Evolutionary conservation across 1,140 invertebrate genomes (phyloP).

Genomic region (Lethrus apterus): DNA sequence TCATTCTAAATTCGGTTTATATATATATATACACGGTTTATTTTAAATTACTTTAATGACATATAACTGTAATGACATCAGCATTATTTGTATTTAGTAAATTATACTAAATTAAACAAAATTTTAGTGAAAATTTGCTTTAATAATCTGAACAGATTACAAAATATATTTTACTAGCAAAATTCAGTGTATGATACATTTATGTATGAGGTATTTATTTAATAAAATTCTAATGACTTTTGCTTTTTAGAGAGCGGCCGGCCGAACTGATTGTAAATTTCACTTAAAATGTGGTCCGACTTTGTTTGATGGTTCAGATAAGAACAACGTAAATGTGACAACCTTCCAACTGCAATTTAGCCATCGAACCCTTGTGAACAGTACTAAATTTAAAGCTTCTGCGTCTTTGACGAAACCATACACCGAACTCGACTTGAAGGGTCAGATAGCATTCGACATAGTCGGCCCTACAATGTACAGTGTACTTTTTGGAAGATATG

Average conservation of each 20-base stretch:
- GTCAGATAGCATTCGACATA: conserved; percentile 39
- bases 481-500: conserved; percentile 35
- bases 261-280: conserved; percentile 47
- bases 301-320: conserved; percentile 31
- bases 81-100: too few species aligned
- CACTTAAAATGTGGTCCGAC: conserved; percentile 46
- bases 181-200: too few species aligned
- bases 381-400: conserved; percentile 36
- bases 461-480: conserved; percentile 42
- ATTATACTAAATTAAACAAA: too few species aligned
- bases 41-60: too few species aligned
- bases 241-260: conserved; percentile 43
- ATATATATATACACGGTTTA: too few species aligned
- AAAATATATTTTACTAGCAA: too few species aligned
- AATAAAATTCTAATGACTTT: too few species aligned
- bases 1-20: too few species aligned
- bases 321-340: conserved; percentile 49
- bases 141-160: too few species aligned
- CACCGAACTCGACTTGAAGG: conserved; percentile 42
- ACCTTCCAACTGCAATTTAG: conserved; percentile 48
- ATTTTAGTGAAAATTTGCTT: too few species aligned
- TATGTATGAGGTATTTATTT: too few species aligned
- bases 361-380: conserved; percentile 39
- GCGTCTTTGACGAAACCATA: conserved; percentile 38
- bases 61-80: too few species aligned